These are phyloP conservation scores for Poecile atricapillus DNA, from an alignment of 2,113 vertebrate species.

Conservation along the genomic window DNA sequence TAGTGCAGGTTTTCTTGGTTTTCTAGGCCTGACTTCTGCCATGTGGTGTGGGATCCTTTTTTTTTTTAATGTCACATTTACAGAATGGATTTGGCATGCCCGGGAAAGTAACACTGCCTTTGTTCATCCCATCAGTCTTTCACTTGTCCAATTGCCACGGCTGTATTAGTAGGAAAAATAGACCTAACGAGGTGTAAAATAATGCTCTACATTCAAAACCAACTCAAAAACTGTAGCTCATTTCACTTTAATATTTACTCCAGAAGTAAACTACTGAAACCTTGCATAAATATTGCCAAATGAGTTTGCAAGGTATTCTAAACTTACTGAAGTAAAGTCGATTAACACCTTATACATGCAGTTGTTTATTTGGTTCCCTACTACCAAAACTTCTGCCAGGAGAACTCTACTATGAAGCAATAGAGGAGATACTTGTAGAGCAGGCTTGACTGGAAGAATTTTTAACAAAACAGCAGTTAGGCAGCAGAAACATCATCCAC, in stretches of 20 bases:
- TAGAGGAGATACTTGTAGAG: background rate
- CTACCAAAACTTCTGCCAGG: background rate
- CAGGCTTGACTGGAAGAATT: background rate
- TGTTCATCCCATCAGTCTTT: conserved; percentile 30
- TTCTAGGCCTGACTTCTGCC: background rate
- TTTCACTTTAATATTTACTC: conserved; percentile 36
- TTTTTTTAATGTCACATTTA: conserved; percentile 32
- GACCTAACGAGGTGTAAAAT: conserved; percentile 39
- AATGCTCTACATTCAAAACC: background rate
- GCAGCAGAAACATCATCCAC: background rate
- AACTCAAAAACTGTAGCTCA: background rate
- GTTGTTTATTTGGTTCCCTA: background rate
- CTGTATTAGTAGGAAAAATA: conserved; percentile 20
- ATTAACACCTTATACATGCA: background rate
- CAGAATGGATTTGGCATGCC: background rate
- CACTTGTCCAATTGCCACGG: background rate
- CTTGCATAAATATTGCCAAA: background rate
- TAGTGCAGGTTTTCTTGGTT: background rate
- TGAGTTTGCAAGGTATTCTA: background rate
- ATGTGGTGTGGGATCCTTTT: background rate
- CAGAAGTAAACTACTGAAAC: conserved; percentile 37
- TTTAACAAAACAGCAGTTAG: background rate
- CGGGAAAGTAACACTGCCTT: background rate
- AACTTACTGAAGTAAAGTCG: conserved; percentile 7
- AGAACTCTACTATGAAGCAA: background rate